Conservation (phyloP, 1,140 invertebrate genomes). For the Orchestia grillus region DNA sequence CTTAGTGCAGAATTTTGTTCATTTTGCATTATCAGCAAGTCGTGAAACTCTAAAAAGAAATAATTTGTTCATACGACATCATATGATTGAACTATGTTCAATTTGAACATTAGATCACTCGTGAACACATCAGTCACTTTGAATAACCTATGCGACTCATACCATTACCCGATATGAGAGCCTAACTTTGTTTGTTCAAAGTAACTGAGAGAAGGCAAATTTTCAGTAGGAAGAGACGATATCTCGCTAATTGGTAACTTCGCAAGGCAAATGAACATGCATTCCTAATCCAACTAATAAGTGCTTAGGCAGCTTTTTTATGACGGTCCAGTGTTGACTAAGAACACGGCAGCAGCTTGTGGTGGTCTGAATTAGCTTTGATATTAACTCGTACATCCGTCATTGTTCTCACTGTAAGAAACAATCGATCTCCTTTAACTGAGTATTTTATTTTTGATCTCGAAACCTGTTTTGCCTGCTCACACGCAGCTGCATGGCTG, state of each 20-base stretch:
- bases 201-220: too few species aligned
- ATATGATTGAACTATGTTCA: neutral
- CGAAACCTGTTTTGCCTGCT: neutral
- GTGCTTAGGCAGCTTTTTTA: neutral
- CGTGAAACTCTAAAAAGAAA: too few species aligned
- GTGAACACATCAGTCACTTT: neutral
- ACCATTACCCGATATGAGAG: neutral
- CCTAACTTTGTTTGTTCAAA: neutral
- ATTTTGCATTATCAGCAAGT: too few species aligned
- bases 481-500: neutral
- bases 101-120: neutral
- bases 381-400: neutral
- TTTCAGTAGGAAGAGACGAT: neutral
- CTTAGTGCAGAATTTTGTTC: too few species aligned
- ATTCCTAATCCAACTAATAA: neutral
- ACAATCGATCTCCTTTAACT: neutral
- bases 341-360: neutral
- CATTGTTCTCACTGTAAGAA: neutral
- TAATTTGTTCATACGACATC: neutral
- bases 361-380: neutral
- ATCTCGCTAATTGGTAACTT: neutral
- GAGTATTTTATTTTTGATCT: neutral
- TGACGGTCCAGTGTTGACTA: neutral
- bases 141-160: too few species aligned
- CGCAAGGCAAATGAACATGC: neutral